phyloP scores from a whole-genome alignment of 2,113 vertebrate genomes.

The Pavo muticus region DNA sequence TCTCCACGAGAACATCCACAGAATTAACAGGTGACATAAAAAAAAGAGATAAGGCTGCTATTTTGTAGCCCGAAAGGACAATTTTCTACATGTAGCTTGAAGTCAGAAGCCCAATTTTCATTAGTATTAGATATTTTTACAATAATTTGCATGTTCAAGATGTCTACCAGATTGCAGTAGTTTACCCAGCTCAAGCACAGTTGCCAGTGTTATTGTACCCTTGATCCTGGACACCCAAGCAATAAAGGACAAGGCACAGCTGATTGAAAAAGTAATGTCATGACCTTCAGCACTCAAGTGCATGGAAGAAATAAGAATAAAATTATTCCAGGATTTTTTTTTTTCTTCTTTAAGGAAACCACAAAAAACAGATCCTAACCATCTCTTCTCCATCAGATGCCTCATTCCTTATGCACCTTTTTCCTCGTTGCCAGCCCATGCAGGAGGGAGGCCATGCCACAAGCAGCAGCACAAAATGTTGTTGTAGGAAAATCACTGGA shows the following conservation, averaged over 20 bases:
- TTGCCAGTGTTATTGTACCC: fast-evolving
- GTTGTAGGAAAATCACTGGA: not conserved
- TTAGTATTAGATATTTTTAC: not conserved
- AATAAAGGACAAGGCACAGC: not conserved
- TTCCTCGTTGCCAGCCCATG: not conserved
- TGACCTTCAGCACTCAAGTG: not conserved
- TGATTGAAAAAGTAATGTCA: not conserved
- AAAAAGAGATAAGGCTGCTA: not conserved
- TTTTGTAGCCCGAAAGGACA: not conserved
- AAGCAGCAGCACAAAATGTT: not conserved
- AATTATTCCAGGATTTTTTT: not conserved
- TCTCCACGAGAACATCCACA: fast-evolving
- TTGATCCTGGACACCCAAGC: not conserved
- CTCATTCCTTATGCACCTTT: not conserved
- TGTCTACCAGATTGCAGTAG: not conserved
- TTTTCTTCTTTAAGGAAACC: too few species aligned
- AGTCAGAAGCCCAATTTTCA: not conserved
- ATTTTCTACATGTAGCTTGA: not conserved
- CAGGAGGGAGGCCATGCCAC: fast-evolving
- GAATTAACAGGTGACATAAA: not conserved
- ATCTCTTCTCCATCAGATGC: fast-evolving
- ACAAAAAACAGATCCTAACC: not conserved
- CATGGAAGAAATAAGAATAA: not conserved
- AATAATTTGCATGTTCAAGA: not conserved
- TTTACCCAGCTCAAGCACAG: not conserved